Percentiles rank a stretch among this genome's conserved stretches.
Evolutionary conservation across 2,797 vertebrate species (phyloP).

Genomic region (Carapus acus): DNA sequence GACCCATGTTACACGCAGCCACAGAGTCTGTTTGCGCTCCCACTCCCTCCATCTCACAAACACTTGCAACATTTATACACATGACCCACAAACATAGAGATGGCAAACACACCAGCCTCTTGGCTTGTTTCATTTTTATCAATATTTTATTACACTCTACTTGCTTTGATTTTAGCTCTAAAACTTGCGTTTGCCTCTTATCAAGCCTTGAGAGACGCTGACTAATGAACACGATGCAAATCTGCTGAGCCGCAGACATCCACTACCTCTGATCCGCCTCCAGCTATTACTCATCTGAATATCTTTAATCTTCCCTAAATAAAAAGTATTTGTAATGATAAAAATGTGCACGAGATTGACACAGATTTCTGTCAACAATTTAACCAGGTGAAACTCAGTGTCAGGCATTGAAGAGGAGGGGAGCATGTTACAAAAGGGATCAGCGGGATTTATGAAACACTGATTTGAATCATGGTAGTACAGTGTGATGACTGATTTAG

Average conservation of each 20-base stretch:
- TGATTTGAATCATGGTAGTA: too few relatives aligned
- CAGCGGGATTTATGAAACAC: too few relatives aligned
- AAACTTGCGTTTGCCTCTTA: conserved; percentile 4
- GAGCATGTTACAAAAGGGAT: not conserved
- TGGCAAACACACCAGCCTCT: conserved; percentile 10
- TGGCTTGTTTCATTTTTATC: conserved; percentile 17
- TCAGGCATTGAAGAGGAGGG: conserved; percentile 1
- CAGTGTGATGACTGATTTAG: too few relatives aligned
- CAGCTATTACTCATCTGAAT: conserved; percentile 12
- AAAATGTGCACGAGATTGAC: conserved; percentile 4
- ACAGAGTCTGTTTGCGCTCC: conserved; percentile 5
- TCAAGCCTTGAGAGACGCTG: conserved; percentile 13
- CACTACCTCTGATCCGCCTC: conserved; percentile 14
- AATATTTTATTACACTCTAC: conserved; percentile 35
- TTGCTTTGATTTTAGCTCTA: conserved; percentile 21
- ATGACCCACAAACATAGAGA: conserved; percentile 42
- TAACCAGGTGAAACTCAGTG: not conserved
- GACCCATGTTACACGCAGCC: conserved; percentile 13
- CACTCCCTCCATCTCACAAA: conserved; percentile 5
- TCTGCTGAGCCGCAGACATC: conserved; percentile 15
- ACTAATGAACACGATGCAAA: conserved; percentile 14
- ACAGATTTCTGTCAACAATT: not conserved
- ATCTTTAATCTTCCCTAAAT: conserved; percentile 27
- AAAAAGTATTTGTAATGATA: conserved; percentile 20
- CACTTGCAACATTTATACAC: conserved; percentile 24